These are phyloP conservation scores for Aradophagus sp. DNA, from an alignment of 1,140 invertebrate genomes.

Conservation along the genomic window DNA sequence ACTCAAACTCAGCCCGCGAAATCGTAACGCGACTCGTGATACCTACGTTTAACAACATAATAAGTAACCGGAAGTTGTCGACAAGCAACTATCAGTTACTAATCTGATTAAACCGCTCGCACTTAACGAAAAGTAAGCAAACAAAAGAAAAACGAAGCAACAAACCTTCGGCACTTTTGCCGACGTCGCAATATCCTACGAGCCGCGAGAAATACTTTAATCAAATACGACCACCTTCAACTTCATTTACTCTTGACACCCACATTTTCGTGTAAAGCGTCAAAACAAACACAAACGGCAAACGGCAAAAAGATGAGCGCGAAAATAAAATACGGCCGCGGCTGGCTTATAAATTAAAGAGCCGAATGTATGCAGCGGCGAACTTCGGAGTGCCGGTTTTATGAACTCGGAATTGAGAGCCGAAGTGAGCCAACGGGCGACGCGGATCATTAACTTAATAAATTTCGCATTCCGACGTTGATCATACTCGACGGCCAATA, in stretches of 20 bases:
- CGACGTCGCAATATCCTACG: slow-evolving; percentile 8
- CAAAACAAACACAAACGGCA: slow-evolving; percentile 37
- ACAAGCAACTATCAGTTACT: too few relatives aligned
- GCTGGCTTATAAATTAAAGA: slow-evolving; percentile 38
- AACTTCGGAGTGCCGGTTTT: slow-evolving; percentile 35
- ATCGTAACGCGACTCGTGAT: too few relatives aligned
- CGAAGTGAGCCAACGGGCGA: slow-evolving; percentile 15
- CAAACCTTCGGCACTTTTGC: too few relatives aligned
- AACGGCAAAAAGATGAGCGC: slow-evolving; percentile 26
- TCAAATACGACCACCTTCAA: slow-evolving; percentile 28
- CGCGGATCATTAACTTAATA: slow-evolving; percentile 51
- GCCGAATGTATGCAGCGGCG: slow-evolving; percentile 30
- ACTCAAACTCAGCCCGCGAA: too few relatives aligned
- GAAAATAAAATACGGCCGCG: slow-evolving; percentile 34
- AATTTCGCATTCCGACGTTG: slow-evolving; percentile 36
- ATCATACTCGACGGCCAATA: slow-evolving; percentile 31
- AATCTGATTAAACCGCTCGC: too few relatives aligned
- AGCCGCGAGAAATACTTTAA: slow-evolving; percentile 13
- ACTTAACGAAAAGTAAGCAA: too few relatives aligned
- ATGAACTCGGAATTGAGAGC: slow-evolving; percentile 37
- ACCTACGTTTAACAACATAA: too few relatives aligned
- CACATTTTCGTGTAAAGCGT: slow-evolving; percentile 39
- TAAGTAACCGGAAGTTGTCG: too few relatives aligned
- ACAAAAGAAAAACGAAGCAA: too few relatives aligned
- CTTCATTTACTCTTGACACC: slow-evolving; percentile 26